phyloP scores from a whole-genome alignment of 2,888 invertebrate species.

The Pheosia tremula region DNA sequence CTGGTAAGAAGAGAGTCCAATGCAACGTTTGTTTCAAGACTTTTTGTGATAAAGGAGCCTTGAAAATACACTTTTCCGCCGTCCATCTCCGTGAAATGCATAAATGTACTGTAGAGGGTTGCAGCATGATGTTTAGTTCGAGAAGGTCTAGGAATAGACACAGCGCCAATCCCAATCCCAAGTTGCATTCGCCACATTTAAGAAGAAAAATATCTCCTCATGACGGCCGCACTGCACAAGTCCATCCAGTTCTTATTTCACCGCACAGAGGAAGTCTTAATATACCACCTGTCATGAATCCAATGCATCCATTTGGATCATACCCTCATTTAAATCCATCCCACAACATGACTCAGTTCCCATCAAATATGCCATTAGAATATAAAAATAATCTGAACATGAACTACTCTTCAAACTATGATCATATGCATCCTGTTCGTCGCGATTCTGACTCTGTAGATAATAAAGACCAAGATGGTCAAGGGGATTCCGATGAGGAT shows the following conservation, averaged over 20 bases:
- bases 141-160: constrained; percentile 97
- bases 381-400: constrained; percentile 78
- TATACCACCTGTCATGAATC: constrained; percentile 87
- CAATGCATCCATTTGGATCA: constrained; percentile 90
- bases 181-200: constrained; percentile 97
- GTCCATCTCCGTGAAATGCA: constrained; percentile 99
- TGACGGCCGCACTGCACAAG: constrained; percentile 95
- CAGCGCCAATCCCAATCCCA: constrained; percentile 99
- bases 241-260: constrained; percentile 91
- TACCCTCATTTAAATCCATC: constrained; percentile 91
- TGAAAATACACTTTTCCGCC: constrained; percentile 99
- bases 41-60: constrained; percentile 99
- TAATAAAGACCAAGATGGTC: constrained; percentile 85
- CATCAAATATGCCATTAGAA: constrained; percentile 75
- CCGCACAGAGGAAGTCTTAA: constrained; percentile 87
- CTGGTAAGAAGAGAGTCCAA: constrained; percentile 98
- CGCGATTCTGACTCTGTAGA: constrained; percentile 73
- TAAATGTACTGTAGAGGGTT: constrained; percentile 99
- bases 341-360: constrained; percentile 86
- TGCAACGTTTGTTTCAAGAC: constrained; percentile 99
- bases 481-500: constrained; percentile 88
- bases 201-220: constrained; percentile 97
- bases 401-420: constrained; percentile 60
- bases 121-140: constrained; percentile 99
- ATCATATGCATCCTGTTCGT: constrained; percentile 68